A percentile compares a stretch with the other conserved stretches of the same genome.
These are phyloP conservation scores for Pristis pectinata DNA, from an alignment of 2,797 vertebrate genomes.

Conservation along the genomic window DNA sequence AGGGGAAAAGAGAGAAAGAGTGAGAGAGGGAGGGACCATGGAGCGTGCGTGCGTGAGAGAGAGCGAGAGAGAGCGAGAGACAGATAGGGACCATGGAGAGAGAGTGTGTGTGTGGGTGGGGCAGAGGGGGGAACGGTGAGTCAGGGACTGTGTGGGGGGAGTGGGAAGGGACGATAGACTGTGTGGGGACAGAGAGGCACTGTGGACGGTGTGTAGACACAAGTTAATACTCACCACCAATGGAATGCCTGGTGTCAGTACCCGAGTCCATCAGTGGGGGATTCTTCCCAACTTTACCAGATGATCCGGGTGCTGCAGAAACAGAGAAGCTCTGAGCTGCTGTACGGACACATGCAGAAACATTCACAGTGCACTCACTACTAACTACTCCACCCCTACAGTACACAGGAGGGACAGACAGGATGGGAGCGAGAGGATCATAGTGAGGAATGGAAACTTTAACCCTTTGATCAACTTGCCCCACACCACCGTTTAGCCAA, in stretches of 20 bases:
- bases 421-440: neutral
- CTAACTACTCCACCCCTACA: neutral
- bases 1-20: too few relatives aligned
- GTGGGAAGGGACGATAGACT: neutral
- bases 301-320: neutral
- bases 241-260: neutral
- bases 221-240: neutral
- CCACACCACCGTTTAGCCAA: too few relatives aligned
- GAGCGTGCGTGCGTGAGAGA: too few relatives aligned
- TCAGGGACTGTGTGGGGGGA: too few relatives aligned
- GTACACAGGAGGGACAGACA: neutral
- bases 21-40: too few relatives aligned
- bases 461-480: neutral
- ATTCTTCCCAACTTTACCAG: neutral
- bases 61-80: too few relatives aligned
- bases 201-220: neutral
- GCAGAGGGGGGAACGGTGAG: too few relatives aligned
- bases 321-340: neutral
- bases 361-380: neutral
- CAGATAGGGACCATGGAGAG: too few relatives aligned
- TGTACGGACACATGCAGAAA: neutral
- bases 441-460: slow-evolving; percentile 1
- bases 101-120: too few relatives aligned
- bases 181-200: neutral
- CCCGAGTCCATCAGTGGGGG: neutral